These are phyloP conservation scores for Habroteleia sp. DNA, from an alignment of 2,888 invertebrate genomes.

Conservation along the genomic window DNA sequence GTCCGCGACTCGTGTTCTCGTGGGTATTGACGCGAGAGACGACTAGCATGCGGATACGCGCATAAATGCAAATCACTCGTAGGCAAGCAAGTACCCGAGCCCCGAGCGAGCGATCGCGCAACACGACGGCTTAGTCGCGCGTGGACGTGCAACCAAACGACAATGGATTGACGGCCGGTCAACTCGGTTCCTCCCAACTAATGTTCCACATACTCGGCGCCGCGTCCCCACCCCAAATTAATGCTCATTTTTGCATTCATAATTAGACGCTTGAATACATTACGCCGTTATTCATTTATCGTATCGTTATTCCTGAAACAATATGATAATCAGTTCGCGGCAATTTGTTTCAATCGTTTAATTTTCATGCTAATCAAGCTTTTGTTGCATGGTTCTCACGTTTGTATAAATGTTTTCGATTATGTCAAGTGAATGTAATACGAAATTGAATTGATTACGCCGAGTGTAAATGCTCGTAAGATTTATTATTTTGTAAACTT, in stretches of 20 bases:
- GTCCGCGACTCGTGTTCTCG: conserved; percentile 18
- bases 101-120: conserved; percentile 50
- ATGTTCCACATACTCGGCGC: conserved; percentile 33
- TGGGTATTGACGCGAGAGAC: conserved; percentile 41
- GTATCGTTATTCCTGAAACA: conserved; percentile 31
- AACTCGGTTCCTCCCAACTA: conserved; percentile 45
- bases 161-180: conserved; percentile 53
- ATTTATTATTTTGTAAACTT: no score
- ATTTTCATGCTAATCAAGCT: conserved; percentile 50
- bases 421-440: not conserved
- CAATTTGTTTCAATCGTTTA: conserved; percentile 34
- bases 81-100: conserved; percentile 47
- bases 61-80: conserved; percentile 61
- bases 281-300: conserved; percentile 32
- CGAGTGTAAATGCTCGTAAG: no score
- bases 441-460: not conserved
- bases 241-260: conserved; percentile 45
- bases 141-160: conserved; percentile 46
- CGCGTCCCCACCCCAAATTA: conserved; percentile 17
- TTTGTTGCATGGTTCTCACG: conserved; percentile 24
- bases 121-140: conserved; percentile 54
- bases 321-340: conserved; percentile 29
- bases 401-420: conserved; percentile 10
- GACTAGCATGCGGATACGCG: conserved; percentile 48
- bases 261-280: conserved; percentile 34